phyloP scores from a whole-genome alignment of 92 coral and sea anemone genomes.

The Siderastrea siderea region DNA sequence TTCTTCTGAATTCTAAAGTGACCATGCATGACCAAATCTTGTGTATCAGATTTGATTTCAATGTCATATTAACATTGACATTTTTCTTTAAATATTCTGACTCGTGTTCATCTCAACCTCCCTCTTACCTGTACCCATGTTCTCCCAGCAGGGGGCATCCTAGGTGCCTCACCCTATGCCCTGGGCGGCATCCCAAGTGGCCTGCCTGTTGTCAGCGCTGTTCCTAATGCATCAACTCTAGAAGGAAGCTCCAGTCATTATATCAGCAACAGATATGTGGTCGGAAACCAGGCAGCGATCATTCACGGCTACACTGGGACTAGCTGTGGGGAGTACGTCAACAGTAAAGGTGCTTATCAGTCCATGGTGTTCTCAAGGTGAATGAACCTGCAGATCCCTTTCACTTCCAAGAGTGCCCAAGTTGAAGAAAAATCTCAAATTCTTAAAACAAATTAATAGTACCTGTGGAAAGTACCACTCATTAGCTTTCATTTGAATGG shows the following conservation, averaged over 20 bases:
- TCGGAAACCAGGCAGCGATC: slow-evolving; percentile 77
- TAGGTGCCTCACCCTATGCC: slow-evolving; percentile 50
- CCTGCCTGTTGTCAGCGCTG: slow-evolving; percentile 51
- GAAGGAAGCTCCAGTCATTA: slow-evolving; percentile 55
- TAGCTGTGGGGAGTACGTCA: slow-evolving; percentile 48
- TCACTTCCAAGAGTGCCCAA: background rate
- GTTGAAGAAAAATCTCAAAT: background rate
- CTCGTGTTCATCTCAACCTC: background rate
- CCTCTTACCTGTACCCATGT: background rate
- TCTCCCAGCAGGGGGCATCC: slow-evolving; percentile 21
- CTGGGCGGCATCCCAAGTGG: slow-evolving; percentile 56
- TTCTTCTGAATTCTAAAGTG: no score
- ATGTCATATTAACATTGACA: no score
- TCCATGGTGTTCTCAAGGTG: slow-evolving; percentile 53
- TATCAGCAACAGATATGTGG: slow-evolving; percentile 71
- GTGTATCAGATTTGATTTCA: no score
- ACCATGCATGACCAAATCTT: no score
- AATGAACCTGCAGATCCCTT: background rate
- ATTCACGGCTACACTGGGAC: slow-evolving; percentile 46
- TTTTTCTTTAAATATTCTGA: background rate
- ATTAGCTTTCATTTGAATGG: no score
- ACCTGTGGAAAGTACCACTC: background rate
- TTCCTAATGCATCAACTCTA: slow-evolving; percentile 44
- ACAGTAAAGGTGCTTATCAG: slow-evolving; percentile 27
- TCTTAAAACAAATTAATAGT: background rate